Evolutionary conservation across 2,797 vertebrate species (phyloP), one percentile per base, ranked within the genome.

Genomic region (Sylvia borin): DNA sequence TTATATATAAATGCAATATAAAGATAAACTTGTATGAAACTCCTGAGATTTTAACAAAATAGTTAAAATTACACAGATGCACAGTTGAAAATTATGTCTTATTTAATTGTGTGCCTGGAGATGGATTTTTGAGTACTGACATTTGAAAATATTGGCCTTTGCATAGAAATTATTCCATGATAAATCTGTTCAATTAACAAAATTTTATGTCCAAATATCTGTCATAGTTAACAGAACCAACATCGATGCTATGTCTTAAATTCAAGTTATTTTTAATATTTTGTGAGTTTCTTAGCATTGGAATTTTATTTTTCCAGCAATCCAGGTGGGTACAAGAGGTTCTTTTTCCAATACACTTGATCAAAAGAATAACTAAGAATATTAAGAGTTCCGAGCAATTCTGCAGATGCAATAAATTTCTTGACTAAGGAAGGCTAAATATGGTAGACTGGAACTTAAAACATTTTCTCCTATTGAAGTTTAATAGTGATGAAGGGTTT

Each of bases 181-280:
- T 90, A 95, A 95, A 97, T 97, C 95, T 97, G 96, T 95, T 95
- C 94, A 94, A 36, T 61, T 95, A 88, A 90, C 8, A 12, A 86
- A 91, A 83, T 91, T 95, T 65, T 80, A 86, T 77, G n/a, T 92
- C 88, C 94, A 97, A 96, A 83, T 95, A 90, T 93, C 94, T 95
- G 94, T 95, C 85, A 43, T 8, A 72, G 27, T 65, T 81, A 92
- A 78, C 54, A 85, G 79, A 88, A 91, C 17, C 27, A 80, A 38
- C 60, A 58, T 4, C 65, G 65, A 66, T 47, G 43, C 25, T 48
- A 7, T 71, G 27, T 55, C 58, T 65, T 68, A 34, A 38, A 78
- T 45, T 91, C 9, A 60, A 74, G 14, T 51, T 34, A 48, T 78
- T 95, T 70, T 16, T 88, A 70, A 7, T 16, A 26, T 55, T 92